Evolutionary conservation across 2,888 invertebrate species (phyloP).

Genomic region (Nomada ruficornis): DNA sequence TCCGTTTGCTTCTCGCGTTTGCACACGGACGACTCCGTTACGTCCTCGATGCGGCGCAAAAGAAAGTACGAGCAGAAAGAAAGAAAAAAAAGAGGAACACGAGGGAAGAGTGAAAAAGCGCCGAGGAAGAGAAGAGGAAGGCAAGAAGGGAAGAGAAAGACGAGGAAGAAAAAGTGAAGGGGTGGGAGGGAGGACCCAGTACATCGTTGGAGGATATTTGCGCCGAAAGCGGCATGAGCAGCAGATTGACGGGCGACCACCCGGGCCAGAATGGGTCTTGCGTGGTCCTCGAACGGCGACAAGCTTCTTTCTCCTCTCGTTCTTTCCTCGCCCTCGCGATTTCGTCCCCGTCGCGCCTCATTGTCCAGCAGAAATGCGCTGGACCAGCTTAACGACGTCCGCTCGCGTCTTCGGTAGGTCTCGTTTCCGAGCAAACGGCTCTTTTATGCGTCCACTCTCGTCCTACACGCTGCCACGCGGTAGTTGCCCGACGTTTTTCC

Average conservation of each 20-base stretch:
- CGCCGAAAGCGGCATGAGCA: slow-evolving; percentile 81
- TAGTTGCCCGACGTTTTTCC: slow-evolving; percentile 1
- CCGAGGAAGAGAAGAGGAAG: no score
- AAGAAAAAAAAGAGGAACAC: slow-evolving; percentile 43
- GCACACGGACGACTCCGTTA: slow-evolving; percentile 65
- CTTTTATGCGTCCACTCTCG: slow-evolving; percentile 62
- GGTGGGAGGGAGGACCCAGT: slow-evolving; percentile 65
- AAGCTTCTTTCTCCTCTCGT: slow-evolving; percentile 56
- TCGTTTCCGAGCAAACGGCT: slow-evolving; percentile 69
- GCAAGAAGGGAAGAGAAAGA: not conserved
- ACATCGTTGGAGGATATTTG: slow-evolving; percentile 81
- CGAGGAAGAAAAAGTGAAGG: slow-evolving; percentile 36
- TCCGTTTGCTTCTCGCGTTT: slow-evolving; percentile 27
- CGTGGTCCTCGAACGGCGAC: slow-evolving; percentile 73
- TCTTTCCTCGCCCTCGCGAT: slow-evolving; percentile 57
- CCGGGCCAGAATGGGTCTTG: slow-evolving; percentile 75
- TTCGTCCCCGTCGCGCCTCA: slow-evolving; percentile 59
- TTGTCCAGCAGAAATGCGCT: slow-evolving; percentile 62
- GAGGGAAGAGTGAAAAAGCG: not conserved
- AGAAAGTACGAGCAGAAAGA: slow-evolving; percentile 62
- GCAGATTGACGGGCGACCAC: slow-evolving; percentile 82
- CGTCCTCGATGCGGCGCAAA: slow-evolving; percentile 70
- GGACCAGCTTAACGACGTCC: slow-evolving; percentile 65
- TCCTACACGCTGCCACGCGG: slow-evolving; percentile 55
- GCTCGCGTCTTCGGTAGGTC: slow-evolving; percentile 67